phyloP scores from a whole-genome alignment of 1,140 invertebrate species.

The Papilio machaon region DNA sequence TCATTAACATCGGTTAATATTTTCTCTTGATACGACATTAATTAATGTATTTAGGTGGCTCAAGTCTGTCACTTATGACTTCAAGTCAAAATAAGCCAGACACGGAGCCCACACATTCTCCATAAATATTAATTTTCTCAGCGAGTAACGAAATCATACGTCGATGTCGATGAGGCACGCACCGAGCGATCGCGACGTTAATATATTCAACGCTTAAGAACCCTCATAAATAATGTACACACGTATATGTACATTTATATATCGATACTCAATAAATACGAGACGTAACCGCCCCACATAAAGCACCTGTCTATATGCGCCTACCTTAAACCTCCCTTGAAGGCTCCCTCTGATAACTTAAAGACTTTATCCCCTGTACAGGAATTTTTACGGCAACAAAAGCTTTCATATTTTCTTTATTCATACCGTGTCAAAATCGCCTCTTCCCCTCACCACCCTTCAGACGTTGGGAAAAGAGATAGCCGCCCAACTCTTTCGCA shows the following conservation, averaged over 20 bases:
- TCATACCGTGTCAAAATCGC: constrained; percentile 80
- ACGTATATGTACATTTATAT: constrained; percentile 55
- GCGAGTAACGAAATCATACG: constrained; percentile 56
- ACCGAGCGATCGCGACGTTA: constrained; percentile 62
- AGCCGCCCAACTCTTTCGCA: constrained; percentile 73
- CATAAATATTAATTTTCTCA: constrained; percentile 44
- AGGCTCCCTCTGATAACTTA: constrained; percentile 77
- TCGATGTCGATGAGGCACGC: constrained; percentile 44
- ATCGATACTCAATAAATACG: constrained; percentile 62
- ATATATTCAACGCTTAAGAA: constrained; percentile 71
- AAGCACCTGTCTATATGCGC: constrained; percentile 53
- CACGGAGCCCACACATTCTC: constrained; percentile 41
- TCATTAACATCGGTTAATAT: neutral
- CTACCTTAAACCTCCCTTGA: constrained; percentile 58
- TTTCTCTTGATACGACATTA: neutral
- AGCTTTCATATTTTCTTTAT: constrained; percentile 82
- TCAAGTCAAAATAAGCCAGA: constrained; percentile 20
- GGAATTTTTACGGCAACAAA: constrained; percentile 81
- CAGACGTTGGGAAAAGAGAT: constrained; percentile 71
- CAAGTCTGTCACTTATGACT: neutral
- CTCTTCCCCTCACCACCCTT: constrained; percentile 64
- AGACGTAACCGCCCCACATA: constrained; percentile 39
- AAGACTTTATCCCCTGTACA: constrained; percentile 80
- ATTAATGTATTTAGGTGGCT: neutral
- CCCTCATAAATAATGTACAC: constrained; percentile 64